Percentiles rank a stretch among this genome's conserved stretches.
Evolutionary conservation across 2,888 invertebrate genomes (phyloP).

Genomic region (Eupithecia subfuscata): DNA sequence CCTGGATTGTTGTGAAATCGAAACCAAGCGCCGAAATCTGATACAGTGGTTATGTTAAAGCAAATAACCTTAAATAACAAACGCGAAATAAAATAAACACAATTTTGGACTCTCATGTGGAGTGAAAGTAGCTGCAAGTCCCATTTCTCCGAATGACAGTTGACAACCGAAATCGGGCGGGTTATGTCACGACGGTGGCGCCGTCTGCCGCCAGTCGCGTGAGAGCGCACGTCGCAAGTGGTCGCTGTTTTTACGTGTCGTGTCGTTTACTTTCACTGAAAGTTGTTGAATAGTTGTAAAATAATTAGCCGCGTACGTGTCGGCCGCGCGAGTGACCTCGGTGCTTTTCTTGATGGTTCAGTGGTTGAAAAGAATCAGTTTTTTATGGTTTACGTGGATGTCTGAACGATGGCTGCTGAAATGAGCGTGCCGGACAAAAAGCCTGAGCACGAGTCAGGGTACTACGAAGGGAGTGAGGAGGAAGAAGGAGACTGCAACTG

Average conservation of each 20-base stretch:
- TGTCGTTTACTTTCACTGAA: conserved; percentile 70
- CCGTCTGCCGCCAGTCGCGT: conserved; percentile 59
- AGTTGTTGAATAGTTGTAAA: conserved; percentile 60
- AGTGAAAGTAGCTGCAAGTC: conserved; percentile 70
- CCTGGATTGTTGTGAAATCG: conserved; percentile 64
- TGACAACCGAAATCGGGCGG: conserved; percentile 56
- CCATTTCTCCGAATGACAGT: conserved; percentile 51
- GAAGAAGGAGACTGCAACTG: conserved; percentile 84
- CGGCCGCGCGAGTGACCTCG: conserved; percentile 36
- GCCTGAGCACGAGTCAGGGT: conserved; percentile 92
- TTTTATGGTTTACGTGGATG: conserved; percentile 70
- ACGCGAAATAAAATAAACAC: conserved; percentile 56
- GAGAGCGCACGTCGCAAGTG: conserved; percentile 60
- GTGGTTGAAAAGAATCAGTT: conserved; percentile 22
- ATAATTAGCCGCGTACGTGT: conserved; percentile 50
- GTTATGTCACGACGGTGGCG: conserved; percentile 60
- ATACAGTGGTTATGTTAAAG: conserved; percentile 67
- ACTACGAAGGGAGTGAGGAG: conserved; percentile 90
- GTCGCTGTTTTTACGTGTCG: conserved; percentile 77
- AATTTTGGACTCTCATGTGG: conserved; percentile 59
- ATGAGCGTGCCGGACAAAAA: conserved; percentile 86
- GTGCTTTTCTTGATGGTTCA: conserved; percentile 27
- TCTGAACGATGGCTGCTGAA: conserved; percentile 81
- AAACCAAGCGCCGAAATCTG: conserved; percentile 47
- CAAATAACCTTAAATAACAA: conserved; percentile 52